Conservation (phyloP, 2,113 vertebrate species). For the Bubo bubo region DNA sequence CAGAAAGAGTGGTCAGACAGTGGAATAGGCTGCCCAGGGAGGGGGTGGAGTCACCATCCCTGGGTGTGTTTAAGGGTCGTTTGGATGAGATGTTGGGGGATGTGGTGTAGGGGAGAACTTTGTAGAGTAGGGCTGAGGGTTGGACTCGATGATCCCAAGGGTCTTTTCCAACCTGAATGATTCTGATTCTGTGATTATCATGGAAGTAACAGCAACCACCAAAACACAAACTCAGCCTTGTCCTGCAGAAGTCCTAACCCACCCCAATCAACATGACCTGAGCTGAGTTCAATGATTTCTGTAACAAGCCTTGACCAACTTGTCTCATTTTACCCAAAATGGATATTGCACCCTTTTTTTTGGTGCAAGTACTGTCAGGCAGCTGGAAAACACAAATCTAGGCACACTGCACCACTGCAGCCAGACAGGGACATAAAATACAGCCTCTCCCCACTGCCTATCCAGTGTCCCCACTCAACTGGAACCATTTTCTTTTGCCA, state of each 20-base stretch:
- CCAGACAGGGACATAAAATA: not conserved
- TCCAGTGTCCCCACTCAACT: not conserved
- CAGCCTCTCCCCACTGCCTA: not conserved
- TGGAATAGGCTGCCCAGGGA: too few relatives aligned
- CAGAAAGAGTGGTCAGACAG: too few relatives aligned
- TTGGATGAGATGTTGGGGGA: too few relatives aligned
- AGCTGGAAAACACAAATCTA: not conserved
- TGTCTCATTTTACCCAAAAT: not conserved
- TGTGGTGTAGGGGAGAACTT: too few relatives aligned
- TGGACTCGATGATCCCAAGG: too few relatives aligned
- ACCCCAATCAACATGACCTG: not conserved
- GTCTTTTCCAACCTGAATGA: too few relatives aligned
- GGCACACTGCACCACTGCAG: rapidly evolving
- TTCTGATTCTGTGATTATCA: too few relatives aligned
- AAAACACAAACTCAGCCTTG: not conserved
- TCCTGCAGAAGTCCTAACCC: not conserved
- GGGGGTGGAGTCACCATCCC: too few relatives aligned
- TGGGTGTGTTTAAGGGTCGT: too few relatives aligned
- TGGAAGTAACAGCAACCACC: not conserved
- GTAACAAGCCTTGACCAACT: not conserved
- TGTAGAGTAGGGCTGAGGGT: too few relatives aligned
- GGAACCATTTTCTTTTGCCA: not conserved
- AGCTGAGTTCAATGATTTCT: not conserved
- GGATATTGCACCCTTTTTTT: not conserved
- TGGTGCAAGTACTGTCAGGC: not conserved